These are phyloP conservation scores for Ophion obscuratus DNA, from an alignment of 2,888 invertebrate genomes.

Conservation along the genomic window DNA sequence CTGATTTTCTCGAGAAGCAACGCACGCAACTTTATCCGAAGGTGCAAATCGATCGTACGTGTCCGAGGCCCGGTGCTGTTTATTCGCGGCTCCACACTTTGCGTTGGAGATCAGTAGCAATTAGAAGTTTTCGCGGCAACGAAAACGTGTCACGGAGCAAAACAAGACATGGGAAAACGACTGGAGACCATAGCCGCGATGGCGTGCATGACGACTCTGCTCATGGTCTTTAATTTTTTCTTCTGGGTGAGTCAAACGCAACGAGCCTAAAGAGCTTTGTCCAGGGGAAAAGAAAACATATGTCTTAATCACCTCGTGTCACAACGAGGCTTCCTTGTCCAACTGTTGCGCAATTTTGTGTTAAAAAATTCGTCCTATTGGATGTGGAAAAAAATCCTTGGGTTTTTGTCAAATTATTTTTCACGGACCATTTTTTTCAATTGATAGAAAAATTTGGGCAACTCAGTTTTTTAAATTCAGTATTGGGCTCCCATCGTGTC, in stretches of 20 bases:
- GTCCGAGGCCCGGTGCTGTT: slow-evolving; percentile 49
- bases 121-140: not conserved
- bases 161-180: slow-evolving; percentile 87
- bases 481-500: too few relatives aligned
- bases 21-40: slow-evolving; percentile 70
- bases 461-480: not conserved
- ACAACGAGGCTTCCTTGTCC: slow-evolving; percentile 39
- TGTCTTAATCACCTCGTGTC: slow-evolving; percentile 12
- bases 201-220: slow-evolving; percentile 91
- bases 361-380: not conserved
- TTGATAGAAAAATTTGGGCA: not conserved
- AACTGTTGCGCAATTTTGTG: slow-evolving; percentile 72
- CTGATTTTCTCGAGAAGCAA: slow-evolving; percentile 66
- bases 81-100: slow-evolving; percentile 35
- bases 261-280: slow-evolving; percentile 17
- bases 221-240: slow-evolving; percentile 92
- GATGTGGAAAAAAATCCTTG: not conserved
- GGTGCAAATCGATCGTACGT: slow-evolving; percentile 73
- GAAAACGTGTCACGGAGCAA: not conserved
- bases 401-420: not conserved
- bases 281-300: not conserved
- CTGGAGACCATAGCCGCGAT: slow-evolving; percentile 90
- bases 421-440: not conserved
- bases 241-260: slow-evolving; percentile 89
- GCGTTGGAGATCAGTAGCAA: not conserved